Evolutionary conservation across 2,888 invertebrate species (phyloP).

Genomic region (Amphipyra tragopoginis): DNA sequence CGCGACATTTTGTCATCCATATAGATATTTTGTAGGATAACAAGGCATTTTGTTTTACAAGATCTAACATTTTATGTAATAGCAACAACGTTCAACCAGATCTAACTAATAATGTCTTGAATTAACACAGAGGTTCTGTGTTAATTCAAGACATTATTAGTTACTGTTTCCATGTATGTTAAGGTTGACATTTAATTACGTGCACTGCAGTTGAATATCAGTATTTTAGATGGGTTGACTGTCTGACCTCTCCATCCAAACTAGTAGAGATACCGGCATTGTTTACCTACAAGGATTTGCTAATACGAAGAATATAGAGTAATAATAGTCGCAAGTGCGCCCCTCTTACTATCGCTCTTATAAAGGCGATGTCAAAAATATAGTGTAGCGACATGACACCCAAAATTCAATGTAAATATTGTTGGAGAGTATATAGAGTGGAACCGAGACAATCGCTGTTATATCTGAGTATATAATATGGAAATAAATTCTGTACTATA

Average conservation of each 20-base stretch:
- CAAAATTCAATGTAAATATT: slow-evolving; percentile 82
- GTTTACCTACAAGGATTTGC: neutral
- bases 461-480: slow-evolving; percentile 86
- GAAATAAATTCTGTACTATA: slow-evolving; percentile 88
- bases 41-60: no score
- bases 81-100: no score
- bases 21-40: no score
- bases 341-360: slow-evolving; percentile 15
- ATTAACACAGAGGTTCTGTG: no score
- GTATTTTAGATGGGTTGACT: no score
- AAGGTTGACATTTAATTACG: no score
- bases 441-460: slow-evolving; percentile 78
- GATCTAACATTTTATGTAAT: no score
- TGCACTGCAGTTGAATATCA: no score
- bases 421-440: slow-evolving; percentile 75
- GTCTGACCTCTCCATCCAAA: neutral
- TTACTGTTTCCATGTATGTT: no score
- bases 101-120: no score
- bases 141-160: no score
- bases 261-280: slow-evolving; percentile 5
- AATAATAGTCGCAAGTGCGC: slow-evolving; percentile 14
- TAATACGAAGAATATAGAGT: neutral
- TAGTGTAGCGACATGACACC: slow-evolving; percentile 61
- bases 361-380: slow-evolving; percentile 16
- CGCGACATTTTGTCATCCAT: no score